Percentiles rank a stretch among this genome's conserved stretches.
Conservation (phyloP, 2,113 vertebrate species). For the Scomber japonicus region DNA sequence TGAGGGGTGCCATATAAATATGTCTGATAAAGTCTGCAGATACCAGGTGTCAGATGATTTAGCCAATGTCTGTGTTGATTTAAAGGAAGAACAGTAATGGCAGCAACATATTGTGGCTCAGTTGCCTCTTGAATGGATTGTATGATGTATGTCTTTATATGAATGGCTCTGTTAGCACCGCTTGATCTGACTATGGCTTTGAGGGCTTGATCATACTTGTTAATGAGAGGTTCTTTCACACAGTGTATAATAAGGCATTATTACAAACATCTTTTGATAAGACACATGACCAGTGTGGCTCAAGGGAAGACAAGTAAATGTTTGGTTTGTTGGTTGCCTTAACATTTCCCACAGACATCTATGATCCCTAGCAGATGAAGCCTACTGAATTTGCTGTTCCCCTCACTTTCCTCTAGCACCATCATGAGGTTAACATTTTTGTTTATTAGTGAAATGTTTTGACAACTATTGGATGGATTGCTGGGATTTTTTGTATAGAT, state of each 20-base stretch:
- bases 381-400: no score
- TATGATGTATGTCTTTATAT: neutral
- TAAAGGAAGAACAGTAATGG: neutral
- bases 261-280: neutral
- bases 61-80: slow-evolving; percentile 12
- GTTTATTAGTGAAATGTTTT: neutral
- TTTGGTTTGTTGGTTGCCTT: no score
- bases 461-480: neutral
- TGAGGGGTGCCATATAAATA: neutral
- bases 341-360: no score
- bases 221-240: slow-evolving; percentile 3
- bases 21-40: slow-evolving; percentile 22
- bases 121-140: neutral
- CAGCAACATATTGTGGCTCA: neutral
- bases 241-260: neutral
- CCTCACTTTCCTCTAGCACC: no score
- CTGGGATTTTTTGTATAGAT: no score
- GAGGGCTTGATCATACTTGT: neutral
- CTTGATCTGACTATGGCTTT: neutral
- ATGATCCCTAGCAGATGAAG: no score
- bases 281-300: neutral
- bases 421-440: no score
- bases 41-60: neutral
- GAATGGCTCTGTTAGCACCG: slow-evolving; percentile 1
- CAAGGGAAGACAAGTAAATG: neutral